Evolutionary conservation across 1,140 invertebrate species (phyloP).

Genomic region (Caenorhabditis tropicalis): DNA sequence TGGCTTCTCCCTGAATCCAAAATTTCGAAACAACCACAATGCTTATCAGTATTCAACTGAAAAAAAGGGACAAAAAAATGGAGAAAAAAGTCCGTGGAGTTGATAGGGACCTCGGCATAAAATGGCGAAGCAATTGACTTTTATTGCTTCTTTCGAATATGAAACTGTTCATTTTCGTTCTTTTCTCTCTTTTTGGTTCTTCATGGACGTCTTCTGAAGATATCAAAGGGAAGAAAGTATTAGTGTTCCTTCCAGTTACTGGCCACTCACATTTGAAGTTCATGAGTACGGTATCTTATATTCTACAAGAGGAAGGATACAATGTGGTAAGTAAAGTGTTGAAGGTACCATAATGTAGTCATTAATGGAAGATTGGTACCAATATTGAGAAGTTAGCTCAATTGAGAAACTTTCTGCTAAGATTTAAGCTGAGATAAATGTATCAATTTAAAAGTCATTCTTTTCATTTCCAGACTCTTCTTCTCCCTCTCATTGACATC

Average conservation of each 20-base stretch:
- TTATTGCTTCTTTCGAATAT: background rate
- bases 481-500: background rate
- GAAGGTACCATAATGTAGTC: too few species aligned
- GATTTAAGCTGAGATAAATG: background rate
- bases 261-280: slow-evolving; percentile 1
- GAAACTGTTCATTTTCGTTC: background rate
- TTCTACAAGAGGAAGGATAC: background rate
- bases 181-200: too few species aligned
- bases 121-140: background rate
- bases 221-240: background rate
- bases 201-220: too few species aligned
- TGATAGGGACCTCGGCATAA: background rate
- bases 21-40: background rate
- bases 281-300: background rate
- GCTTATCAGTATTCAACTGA: background rate
- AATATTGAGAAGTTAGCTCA: too few species aligned
- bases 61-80: background rate
- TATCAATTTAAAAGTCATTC: too few species aligned
- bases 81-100: background rate
- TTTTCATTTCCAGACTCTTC: background rate
- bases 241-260: background rate
- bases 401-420: background rate
- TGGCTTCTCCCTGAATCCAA: background rate
- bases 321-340: background rate
- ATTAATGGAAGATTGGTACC: too few species aligned